Evolutionary conservation across 2,797 vertebrate genomes (phyloP).

Genomic region (Syngnathus acus): DNA sequence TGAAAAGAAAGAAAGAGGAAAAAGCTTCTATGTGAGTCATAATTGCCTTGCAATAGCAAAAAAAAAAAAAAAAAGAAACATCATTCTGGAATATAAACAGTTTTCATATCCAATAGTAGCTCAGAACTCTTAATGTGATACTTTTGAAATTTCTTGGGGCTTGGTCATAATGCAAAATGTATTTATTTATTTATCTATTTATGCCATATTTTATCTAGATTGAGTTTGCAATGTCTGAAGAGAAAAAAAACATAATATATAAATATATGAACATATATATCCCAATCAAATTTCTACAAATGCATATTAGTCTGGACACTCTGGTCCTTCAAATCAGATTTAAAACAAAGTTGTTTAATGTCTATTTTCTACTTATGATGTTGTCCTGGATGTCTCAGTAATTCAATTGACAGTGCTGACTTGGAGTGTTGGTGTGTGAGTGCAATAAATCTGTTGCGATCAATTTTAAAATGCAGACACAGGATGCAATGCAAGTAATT

Average conservation of each 20-base stretch:
- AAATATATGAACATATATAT: no score
- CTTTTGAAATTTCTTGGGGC: neutral
- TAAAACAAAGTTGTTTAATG: no score
- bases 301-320: neutral
- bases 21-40: neutral
- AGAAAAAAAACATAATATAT: neutral
- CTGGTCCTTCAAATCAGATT: neutral
- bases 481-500: neutral
- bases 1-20: neutral
- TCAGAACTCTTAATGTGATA: neutral
- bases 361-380: neutral
- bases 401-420: neutral
- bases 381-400: neutral
- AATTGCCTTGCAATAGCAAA: neutral
- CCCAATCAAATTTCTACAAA: neutral
- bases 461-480: slow-evolving; percentile 1
- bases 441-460: neutral
- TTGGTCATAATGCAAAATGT: no score
- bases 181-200: no score
- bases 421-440: neutral
- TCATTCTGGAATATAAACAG: no score
- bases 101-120: neutral
- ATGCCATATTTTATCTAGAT: no score
- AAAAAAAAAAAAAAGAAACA: no score
- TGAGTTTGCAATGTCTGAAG: neutral